These are phyloP conservation scores for Archegozetes longisetosus DNA, from an alignment of 1,140 invertebrate genomes.

Conservation along the genomic window DNA sequence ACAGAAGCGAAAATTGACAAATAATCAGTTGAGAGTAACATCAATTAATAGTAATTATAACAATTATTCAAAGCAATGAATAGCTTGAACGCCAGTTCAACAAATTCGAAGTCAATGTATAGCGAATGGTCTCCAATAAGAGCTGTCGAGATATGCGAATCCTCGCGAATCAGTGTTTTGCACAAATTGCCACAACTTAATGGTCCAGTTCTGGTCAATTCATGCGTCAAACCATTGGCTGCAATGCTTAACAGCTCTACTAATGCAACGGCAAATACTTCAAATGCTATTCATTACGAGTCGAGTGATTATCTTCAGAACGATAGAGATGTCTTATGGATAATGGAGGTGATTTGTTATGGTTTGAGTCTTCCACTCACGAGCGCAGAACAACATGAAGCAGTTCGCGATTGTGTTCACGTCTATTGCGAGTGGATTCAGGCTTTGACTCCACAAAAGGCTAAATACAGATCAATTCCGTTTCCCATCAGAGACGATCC, in stretches of 20 bases:
- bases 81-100: neutral
- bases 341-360: constrained; percentile 75
- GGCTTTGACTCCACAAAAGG: constrained; percentile 58
- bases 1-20: neutral
- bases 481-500: constrained; percentile 70
- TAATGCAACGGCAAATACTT: constrained; percentile 5
- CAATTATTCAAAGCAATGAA: neutral
- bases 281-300: no score
- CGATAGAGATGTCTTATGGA: constrained; percentile 64
- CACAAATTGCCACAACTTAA: constrained; percentile 58
- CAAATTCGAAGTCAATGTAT: constrained; percentile 28
- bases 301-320: constrained; percentile 24
- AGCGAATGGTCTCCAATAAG: constrained; percentile 31
- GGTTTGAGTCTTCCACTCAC: constrained; percentile 71
- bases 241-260: constrained; percentile 55
- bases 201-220: constrained; percentile 62
- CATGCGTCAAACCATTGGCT: constrained; percentile 62
- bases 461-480: constrained; percentile 45
- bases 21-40: neutral
- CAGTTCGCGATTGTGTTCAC: constrained; percentile 85
- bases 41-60: neutral
- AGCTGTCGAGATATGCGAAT: constrained; percentile 33
- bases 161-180: constrained; percentile 57
- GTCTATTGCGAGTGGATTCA: constrained; percentile 94
- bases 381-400: constrained; percentile 55